Conservation (phyloP, 2,888 invertebrate species). For the Drosophila parthenogenetica region DNA sequence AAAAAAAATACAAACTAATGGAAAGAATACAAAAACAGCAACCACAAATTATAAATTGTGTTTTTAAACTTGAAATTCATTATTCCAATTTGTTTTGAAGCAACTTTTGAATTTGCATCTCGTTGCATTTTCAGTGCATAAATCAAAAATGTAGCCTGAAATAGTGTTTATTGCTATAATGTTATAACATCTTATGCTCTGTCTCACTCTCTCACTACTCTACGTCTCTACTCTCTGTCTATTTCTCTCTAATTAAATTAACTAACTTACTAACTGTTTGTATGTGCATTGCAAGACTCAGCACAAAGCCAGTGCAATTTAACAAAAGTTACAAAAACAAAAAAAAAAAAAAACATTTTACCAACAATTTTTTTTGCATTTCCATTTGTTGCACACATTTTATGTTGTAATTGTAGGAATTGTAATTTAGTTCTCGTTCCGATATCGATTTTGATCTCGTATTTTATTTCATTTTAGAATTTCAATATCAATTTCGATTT, state of each 20-base stretch:
- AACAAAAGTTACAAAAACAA: slow-evolving; percentile 6
- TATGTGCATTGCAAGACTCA: slow-evolving; percentile 70
- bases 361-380: slow-evolving; percentile 59
- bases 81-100: slow-evolving; percentile 67
- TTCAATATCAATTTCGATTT: slow-evolving; percentile 11
- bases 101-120: slow-evolving; percentile 70
- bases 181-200: slow-evolving; percentile 36
- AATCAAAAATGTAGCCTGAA: slow-evolving; percentile 66
- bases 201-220: slow-evolving; percentile 38
- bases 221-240: slow-evolving; percentile 41
- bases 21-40: slow-evolving; percentile 48
- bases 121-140: slow-evolving; percentile 70
- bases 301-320: slow-evolving; percentile 62
- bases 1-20: slow-evolving; percentile 47
- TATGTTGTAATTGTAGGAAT: slow-evolving; percentile 73
- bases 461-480: slow-evolving; percentile 1
- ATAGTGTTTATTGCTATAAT: slow-evolving; percentile 69
- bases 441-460: slow-evolving; percentile 21
- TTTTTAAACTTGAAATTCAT: slow-evolving; percentile 48
- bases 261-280: slow-evolving; percentile 58
- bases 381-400: slow-evolving; percentile 55
- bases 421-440: slow-evolving; percentile 56
- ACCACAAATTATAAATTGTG: slow-evolving; percentile 64
- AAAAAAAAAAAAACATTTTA: slow-evolving; percentile 18
- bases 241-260: slow-evolving; percentile 42